Conservation (phyloP, 2,888 invertebrate genomes). For the Deilephila porcellus region DNA sequence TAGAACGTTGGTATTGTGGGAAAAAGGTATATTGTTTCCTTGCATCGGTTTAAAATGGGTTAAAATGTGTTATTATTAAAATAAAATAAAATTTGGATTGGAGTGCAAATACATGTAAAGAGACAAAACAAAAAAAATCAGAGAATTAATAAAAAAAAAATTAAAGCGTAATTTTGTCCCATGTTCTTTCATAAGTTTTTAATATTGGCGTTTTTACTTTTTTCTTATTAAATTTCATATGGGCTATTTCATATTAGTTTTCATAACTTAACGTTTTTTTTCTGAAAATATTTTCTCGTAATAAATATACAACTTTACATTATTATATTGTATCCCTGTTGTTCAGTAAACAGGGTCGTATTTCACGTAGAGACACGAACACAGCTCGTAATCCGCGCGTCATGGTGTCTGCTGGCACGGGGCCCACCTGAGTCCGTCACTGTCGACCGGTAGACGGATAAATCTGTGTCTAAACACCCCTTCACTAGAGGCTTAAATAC, state of each 20-base stretch:
- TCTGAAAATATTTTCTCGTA: background rate
- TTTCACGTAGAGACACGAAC: conserved; percentile 7
- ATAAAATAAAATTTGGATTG: too few species aligned
- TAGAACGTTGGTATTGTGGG: background rate
- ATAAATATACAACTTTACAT: background rate
- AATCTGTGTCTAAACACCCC: conserved; percentile 52
- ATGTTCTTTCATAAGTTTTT: too few species aligned
- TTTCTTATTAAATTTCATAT: too few species aligned
- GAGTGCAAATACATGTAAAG: too few species aligned
- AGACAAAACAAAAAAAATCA: too few species aligned
- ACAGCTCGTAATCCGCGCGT: conserved; percentile 22
- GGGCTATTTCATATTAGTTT: too few species aligned
- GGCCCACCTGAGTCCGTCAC: conserved; percentile 57
- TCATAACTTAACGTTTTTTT: too few species aligned
- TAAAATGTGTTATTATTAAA: too few species aligned
- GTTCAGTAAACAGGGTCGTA: conserved; percentile 6
- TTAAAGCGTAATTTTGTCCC: too few species aligned
- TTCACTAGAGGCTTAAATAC: conserved; percentile 32
- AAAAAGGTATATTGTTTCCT: background rate
- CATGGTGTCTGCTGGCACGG: conserved; percentile 17
- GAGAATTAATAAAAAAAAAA: too few species aligned
- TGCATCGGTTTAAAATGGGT: too few species aligned
- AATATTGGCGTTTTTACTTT: too few species aligned
- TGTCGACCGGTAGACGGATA: conserved; percentile 61
- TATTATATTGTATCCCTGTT: background rate